Conservation (phyloP, 2,888 invertebrate genomes). For the Falcaria lacertinaria region DNA sequence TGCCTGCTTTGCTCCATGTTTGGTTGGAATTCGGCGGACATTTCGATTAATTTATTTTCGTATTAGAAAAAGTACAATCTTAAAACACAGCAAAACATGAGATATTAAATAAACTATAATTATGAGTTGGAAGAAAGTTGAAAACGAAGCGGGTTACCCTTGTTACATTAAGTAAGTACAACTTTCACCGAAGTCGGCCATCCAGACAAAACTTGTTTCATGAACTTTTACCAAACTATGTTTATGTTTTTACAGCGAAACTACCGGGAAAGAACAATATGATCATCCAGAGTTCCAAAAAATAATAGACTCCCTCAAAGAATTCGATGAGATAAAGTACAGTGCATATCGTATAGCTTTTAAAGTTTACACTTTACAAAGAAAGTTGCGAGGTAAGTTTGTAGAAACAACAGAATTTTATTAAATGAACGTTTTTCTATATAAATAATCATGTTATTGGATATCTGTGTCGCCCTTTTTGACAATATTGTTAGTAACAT, state of each 20-base stretch:
- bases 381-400: slow-evolving; percentile 79
- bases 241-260: slow-evolving; percentile 62
- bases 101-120: neutral
- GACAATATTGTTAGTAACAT: too few species aligned
- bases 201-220: too few species aligned
- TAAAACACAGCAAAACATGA: neutral
- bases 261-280: slow-evolving; percentile 71
- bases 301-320: slow-evolving; percentile 78
- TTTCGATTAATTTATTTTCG: too few species aligned
- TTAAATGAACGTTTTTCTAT: too few species aligned
- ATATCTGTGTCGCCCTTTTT: too few species aligned
- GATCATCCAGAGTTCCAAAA: slow-evolving; percentile 81
- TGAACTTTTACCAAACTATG: slow-evolving; percentile 4
- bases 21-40: too few species aligned
- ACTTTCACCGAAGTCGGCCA: slow-evolving; percentile 36
- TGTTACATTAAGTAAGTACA: slow-evolving; percentile 78
- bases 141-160: slow-evolving; percentile 81
- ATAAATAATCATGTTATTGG: too few species aligned
- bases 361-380: slow-evolving; percentile 76
- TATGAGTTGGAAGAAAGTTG: slow-evolving; percentile 76
- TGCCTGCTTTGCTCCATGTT: too few species aligned
- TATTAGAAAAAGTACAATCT: too few species aligned
- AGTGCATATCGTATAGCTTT: slow-evolving; percentile 87
- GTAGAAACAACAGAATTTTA: too few species aligned
- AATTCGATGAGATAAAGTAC: slow-evolving; percentile 85